Conservation (phyloP, 2,113 vertebrate species). For the Morphnarchus princeps region DNA sequence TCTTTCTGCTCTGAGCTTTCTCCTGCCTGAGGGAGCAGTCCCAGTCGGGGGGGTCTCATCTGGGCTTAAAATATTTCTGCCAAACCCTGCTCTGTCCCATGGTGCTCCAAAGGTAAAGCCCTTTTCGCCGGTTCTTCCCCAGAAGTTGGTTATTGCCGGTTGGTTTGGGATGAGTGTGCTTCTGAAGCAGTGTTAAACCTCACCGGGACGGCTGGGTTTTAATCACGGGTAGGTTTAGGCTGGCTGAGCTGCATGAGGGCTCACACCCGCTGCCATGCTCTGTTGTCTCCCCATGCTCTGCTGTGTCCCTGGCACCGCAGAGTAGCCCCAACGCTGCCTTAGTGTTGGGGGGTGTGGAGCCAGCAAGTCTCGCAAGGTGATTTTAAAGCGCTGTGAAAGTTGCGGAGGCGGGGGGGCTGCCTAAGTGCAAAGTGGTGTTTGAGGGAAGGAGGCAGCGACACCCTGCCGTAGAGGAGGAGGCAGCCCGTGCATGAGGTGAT, state of each 20-base stretch:
- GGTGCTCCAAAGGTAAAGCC: background rate
- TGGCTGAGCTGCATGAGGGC: background rate
- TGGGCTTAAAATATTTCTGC: background rate
- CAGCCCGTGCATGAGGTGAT: background rate
- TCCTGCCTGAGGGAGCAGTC: background rate
- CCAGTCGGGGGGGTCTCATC: rapidly evolving
- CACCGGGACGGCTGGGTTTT: background rate
- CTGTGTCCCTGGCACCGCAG: rapidly evolving
- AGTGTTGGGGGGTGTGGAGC: background rate
- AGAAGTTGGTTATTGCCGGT: rapidly evolving
- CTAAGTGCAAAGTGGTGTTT: conserved; percentile 47
- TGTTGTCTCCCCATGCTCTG: background rate
- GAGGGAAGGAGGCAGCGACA: background rate
- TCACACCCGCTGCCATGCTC: background rate
- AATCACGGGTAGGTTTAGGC: rapidly evolving
- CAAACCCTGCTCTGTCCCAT: background rate
- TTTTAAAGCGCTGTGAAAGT: conserved; percentile 16
- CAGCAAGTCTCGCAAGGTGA: background rate
- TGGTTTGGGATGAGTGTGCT: background rate
- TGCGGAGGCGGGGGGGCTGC: background rate
- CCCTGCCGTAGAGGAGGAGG: background rate
- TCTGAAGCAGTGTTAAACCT: rapidly evolving
- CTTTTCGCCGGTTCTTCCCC: rapidly evolving
- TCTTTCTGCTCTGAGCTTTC: background rate
- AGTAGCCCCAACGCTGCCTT: background rate